Evolutionary conservation across 2,113 vertebrate species (phyloP).

Genomic region (Eulemur macaco): DNA sequence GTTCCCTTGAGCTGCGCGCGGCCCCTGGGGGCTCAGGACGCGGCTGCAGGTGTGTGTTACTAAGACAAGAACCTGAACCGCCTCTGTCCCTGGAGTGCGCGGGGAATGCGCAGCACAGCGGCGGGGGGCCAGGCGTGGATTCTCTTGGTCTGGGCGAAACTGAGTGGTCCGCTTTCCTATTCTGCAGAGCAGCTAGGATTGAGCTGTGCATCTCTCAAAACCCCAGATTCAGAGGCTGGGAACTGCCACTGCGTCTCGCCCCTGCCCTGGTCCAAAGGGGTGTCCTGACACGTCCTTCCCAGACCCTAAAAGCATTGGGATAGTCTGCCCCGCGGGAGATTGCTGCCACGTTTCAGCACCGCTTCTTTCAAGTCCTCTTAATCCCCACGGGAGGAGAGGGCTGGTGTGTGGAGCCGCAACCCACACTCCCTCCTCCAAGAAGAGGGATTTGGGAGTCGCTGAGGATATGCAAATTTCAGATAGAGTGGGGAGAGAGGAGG

Average conservation of each 20-base stretch:
- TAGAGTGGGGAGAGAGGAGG: neutral
- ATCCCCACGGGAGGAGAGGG: neutral
- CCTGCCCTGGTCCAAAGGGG: neutral
- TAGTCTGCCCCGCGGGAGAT: neutral
- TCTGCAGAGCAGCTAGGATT: neutral
- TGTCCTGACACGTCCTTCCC: neutral
- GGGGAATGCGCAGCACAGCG: neutral
- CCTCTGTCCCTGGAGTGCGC: neutral
- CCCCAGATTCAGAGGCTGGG: neutral
- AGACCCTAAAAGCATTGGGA: neutral
- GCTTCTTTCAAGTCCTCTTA: neutral
- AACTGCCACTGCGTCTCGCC: neutral
- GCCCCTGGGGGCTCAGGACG: slow-evolving; percentile 32
- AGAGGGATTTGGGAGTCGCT: neutral
- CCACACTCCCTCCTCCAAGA: neutral
- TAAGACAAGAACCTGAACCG: neutral
- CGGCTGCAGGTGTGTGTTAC: slow-evolving; percentile 13
- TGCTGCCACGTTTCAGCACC: neutral
- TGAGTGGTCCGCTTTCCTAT: neutral
- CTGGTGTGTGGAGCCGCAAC: neutral
- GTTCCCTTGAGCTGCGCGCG: neutral
- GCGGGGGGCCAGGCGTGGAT: neutral
- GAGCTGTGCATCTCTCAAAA: neutral
- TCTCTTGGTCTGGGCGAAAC: neutral
- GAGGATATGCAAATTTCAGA: neutral